Evolutionary conservation across 2,113 vertebrate genomes (phyloP).

Genomic region (Ceyx melanurus): DNA sequence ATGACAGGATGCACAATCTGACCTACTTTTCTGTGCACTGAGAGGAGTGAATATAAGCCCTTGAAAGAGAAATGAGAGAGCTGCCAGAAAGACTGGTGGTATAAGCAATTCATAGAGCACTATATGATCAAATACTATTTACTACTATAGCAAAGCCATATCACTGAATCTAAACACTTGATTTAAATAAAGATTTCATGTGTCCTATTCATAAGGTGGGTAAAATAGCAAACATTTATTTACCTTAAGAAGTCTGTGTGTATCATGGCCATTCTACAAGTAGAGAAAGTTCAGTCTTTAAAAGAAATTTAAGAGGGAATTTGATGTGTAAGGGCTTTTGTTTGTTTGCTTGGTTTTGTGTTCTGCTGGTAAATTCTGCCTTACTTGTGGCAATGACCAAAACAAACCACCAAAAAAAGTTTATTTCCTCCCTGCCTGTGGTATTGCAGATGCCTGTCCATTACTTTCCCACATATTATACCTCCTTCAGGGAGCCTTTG

Average conservation of each 20-base stretch:
- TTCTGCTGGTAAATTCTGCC: neutral
- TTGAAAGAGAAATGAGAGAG: conserved; percentile 9
- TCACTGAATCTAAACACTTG: neutral
- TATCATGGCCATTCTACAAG: neutral
- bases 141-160: neutral
- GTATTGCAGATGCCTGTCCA: neutral
- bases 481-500: neutral
- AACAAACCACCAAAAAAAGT: neutral
- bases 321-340: neutral
- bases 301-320: neutral
- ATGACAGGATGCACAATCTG: neutral
- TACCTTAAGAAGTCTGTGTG: neutral
- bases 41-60: neutral
- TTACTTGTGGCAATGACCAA: neutral
- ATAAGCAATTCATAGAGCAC: neutral
- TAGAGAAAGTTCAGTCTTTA: neutral
- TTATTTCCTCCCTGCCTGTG: neutral
- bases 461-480: neutral
- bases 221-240: neutral
- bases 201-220: neutral
- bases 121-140: neutral
- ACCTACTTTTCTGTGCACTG: conserved; percentile 31
- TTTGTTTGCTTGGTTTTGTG: neutral
- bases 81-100: neutral
- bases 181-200: neutral